Conservation (phyloP, 1,140 invertebrate genomes). For the Parasteatoda tepidariorum region DNA sequence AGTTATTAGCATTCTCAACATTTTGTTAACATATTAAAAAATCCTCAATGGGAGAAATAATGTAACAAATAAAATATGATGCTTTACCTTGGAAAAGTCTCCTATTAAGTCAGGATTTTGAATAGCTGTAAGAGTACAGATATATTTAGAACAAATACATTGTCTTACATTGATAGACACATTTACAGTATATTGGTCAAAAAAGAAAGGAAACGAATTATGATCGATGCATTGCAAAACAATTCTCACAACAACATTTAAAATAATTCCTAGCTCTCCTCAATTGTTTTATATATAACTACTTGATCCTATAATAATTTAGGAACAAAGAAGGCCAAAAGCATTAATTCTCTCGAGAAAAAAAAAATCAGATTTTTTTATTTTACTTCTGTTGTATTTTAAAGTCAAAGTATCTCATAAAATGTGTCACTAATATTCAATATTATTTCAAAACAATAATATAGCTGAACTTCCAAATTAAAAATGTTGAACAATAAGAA, state of each 20-base stretch:
- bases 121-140: slow-evolving; percentile 24
- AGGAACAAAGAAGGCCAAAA: no score
- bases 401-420: no score
- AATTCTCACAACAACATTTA: background rate
- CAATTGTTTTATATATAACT: background rate
- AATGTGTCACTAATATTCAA: no score
- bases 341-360: no score
- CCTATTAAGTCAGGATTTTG: slow-evolving; percentile 81
- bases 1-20: background rate
- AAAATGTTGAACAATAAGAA: no score
- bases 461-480: no score
- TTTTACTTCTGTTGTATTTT: no score
- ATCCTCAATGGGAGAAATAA: background rate
- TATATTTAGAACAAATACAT: background rate
- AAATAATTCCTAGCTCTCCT: background rate
- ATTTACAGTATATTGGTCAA: background rate
- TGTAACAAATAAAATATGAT: background rate
- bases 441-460: no score
- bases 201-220: background rate
- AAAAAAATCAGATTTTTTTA: no score
- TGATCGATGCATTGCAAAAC: background rate
- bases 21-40: background rate
- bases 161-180: background rate
- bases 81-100: slow-evolving; percentile 76
- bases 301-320: background rate